Evolutionary conservation across 2,888 invertebrate species (phyloP).

Genomic region (Helicoverpa assulta): DNA sequence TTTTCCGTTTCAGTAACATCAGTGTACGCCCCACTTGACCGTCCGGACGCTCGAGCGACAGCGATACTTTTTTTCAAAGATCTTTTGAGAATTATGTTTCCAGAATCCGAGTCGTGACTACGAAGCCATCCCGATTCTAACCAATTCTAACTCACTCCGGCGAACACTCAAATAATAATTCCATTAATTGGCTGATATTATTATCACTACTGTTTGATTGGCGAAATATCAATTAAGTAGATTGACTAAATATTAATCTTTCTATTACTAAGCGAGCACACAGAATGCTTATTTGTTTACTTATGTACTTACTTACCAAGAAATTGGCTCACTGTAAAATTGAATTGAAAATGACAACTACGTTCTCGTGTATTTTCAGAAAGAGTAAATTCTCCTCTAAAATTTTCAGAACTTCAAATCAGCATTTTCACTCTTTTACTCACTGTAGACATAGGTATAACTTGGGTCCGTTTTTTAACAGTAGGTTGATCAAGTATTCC

Average conservation of each 20-base stretch:
- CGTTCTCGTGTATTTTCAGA: too few species aligned
- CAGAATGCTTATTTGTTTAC: slow-evolving; percentile 17
- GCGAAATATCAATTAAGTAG: slow-evolving; percentile 54
- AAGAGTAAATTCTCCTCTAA: too few species aligned
- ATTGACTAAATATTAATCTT: slow-evolving; percentile 53
- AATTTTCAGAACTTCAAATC: background rate
- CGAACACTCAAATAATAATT: slow-evolving; percentile 38
- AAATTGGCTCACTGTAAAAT: background rate
- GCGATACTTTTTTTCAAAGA: too few species aligned
- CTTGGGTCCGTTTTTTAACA: background rate
- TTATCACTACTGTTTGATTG: slow-evolving; percentile 40
- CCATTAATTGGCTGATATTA: slow-evolving; percentile 52
- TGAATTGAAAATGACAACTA: background rate
- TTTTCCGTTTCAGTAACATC: too few species aligned
- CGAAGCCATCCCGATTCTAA: background rate
- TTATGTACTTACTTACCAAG: slow-evolving; percentile 1
- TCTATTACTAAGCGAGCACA: slow-evolving; percentile 21
- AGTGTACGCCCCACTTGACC: too few species aligned
- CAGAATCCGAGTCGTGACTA: background rate
- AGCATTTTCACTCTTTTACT: background rate
- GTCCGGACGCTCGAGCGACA: too few species aligned
- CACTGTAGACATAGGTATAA: background rate
- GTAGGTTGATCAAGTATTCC: slow-evolving; percentile 5
- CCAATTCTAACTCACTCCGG: slow-evolving; percentile 9
- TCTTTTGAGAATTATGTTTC: too few species aligned